phyloP scores from a whole-genome alignment of 2,113 vertebrate species.

The Chiloscyllium plagiosum region DNA sequence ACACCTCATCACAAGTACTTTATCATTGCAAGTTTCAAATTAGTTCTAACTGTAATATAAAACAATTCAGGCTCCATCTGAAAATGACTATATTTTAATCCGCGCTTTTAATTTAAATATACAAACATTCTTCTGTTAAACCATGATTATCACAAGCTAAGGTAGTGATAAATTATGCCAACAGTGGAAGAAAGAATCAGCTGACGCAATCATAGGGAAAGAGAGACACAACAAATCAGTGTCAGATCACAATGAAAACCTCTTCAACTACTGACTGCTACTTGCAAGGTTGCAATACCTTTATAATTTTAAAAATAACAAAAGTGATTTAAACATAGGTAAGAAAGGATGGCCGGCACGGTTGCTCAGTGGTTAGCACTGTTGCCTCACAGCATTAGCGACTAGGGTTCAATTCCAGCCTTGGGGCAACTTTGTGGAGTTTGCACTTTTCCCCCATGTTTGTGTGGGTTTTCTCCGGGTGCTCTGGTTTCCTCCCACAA shows the following conservation, averaged over 20 bases:
- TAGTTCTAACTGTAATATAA: background rate
- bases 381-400: too few relatives aligned
- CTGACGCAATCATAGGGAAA: background rate
- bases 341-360: background rate
- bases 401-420: too few relatives aligned
- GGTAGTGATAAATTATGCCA: slow-evolving; percentile 2
- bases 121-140: slow-evolving; percentile 18
- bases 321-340: background rate
- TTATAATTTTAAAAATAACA: background rate
- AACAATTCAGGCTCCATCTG: background rate
- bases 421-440: too few relatives aligned
- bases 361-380: too few relatives aligned
- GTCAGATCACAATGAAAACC: slow-evolving; percentile 3
- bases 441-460: too few relatives aligned
- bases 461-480: too few relatives aligned
- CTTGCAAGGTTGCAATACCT: background rate
- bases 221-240: background rate
- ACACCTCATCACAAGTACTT: background rate
- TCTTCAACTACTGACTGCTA: background rate
- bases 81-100: background rate
- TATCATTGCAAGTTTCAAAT: background rate
- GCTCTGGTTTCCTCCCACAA: too few relatives aligned
- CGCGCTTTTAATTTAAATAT: slow-evolving; percentile 1
- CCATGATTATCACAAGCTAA: slow-evolving; percentile 30
- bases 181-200: background rate